Base-by-base conservation (phyloP, 2,888 invertebrate species). In the Lochmaea crataegi region DNA sequence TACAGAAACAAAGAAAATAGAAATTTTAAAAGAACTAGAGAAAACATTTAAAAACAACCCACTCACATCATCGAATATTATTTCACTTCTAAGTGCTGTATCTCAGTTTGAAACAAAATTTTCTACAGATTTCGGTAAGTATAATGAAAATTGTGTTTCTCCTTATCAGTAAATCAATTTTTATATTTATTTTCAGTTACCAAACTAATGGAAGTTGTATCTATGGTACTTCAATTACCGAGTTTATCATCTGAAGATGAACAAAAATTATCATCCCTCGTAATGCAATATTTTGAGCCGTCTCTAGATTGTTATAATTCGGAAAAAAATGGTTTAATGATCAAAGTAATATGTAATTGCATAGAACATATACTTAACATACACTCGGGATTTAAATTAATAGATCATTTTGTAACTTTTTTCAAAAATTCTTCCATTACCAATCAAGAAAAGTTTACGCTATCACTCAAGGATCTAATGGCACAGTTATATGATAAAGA, bases 41-140 rank as follows among this genome's bases (percentile, higher is more conserved):
- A 79, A 77, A 65, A 63, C 76, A 22, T 79, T 81, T 58, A 76
- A 77, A 65, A 78, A 80, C 56, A 81, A 82, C 77, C 81, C 81
- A 22, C 71, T 80, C 16, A 70, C 79, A 11, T 69, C 75, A 22
- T 64, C 78, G 7, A 79, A 80, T 57, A 68, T 82, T 53, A 65
- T 80, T n/a, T 69, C 68, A 14, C 65, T 82, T 26, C 51, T 81
- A 14, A 75, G 75, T 45, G 70, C 75, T 12, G 78, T 79, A 65
- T 72, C 78, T 51, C 76, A 77, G 51, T 69, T 74, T 72, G 72
- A 79, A 67, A 61, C 60, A 4, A 77, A 73, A 18, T 58, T 75
- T 63, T 68, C 71, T 7, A 71, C 57, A 73, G 71, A 76, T 14
- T 78, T 76, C 57, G 77, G 77, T 79, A 71, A 74, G 68, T 68